Conservation (phyloP, 2,797 vertebrate species). For the Nasua narica region DNA sequence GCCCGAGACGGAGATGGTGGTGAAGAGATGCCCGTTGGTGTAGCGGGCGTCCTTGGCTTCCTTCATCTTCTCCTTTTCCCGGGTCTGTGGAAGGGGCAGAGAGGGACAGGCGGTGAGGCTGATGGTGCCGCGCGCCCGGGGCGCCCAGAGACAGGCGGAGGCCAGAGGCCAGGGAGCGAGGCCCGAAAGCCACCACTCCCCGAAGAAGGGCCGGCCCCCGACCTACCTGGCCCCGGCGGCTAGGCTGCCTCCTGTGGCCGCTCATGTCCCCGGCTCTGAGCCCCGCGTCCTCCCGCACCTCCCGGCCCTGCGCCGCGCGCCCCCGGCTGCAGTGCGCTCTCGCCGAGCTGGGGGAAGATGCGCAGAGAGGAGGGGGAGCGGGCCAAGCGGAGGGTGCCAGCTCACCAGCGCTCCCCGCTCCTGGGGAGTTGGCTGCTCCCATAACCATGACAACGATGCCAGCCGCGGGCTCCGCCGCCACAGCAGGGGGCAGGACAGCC, state of each 20-base stretch:
- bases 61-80: conserved; percentile 92
- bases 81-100: conserved; percentile 82
- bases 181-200: not conserved
- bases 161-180: not conserved
- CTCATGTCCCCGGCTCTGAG: conserved; percentile 62
- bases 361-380: conserved; percentile 59
- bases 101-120: conserved; percentile 29
- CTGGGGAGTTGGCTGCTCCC: conserved; percentile 78
- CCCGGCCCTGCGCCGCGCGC: conserved; percentile 65
- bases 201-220: not conserved
- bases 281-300: conserved; percentile 61
- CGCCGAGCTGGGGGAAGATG: conserved; percentile 63
- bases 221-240: conserved; percentile 65
- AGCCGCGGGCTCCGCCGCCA: conserved; percentile 56
- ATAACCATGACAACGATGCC: conserved; percentile 85
- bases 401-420: conserved; percentile 73
- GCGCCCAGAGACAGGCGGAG: not conserved
- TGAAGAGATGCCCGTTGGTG: conserved; percentile 95
- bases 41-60: conserved; percentile 90
- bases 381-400: conserved; percentile 66
- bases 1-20: conserved; percentile 92
- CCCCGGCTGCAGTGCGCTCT: conserved; percentile 67
- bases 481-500: conserved; percentile 31
- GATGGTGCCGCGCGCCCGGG: not conserved
- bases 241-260: conserved; percentile 73